Conservation (phyloP, 2,113 vertebrate genomes). For the Geothlypis trichas region DNA sequence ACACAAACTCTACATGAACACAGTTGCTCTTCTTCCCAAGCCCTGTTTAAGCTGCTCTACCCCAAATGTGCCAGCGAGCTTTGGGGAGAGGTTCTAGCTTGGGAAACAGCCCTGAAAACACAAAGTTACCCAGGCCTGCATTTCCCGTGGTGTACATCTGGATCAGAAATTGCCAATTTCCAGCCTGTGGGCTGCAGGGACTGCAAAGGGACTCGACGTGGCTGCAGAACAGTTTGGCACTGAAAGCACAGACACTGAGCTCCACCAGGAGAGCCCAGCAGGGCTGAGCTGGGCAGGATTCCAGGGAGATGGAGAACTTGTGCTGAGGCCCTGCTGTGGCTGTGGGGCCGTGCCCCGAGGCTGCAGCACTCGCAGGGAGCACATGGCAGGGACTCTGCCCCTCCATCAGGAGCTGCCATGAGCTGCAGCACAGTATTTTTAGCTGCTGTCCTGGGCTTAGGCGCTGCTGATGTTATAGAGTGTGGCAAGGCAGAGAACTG, state of each 20-base stretch:
- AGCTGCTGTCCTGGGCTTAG: conserved; percentile 33
- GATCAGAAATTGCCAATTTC: background rate
- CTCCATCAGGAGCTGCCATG: background rate
- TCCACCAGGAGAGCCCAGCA: background rate
- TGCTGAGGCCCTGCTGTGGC: background rate
- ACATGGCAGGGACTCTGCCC: background rate
- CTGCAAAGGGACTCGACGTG: background rate
- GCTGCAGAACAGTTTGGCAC: background rate
- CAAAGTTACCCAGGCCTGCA: background rate
- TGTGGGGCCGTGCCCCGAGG: background rate
- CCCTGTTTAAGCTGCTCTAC: rapidly evolving
- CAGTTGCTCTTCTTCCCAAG: background rate
- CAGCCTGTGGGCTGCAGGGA: background rate
- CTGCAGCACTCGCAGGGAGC: background rate
- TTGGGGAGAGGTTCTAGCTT: background rate
- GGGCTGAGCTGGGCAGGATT: background rate
- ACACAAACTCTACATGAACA: rapidly evolving
- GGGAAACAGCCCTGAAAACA: background rate
- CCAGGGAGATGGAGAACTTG: background rate
- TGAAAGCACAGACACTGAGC: rapidly evolving
- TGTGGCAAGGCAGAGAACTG: conserved; percentile 12
- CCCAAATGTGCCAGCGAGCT: background rate
- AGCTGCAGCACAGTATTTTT: background rate
- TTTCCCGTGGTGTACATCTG: background rate
- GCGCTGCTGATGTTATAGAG: background rate